Base-by-base conservation (phyloP, 1,140 invertebrate genomes). In the Lithobius niger region DNA sequence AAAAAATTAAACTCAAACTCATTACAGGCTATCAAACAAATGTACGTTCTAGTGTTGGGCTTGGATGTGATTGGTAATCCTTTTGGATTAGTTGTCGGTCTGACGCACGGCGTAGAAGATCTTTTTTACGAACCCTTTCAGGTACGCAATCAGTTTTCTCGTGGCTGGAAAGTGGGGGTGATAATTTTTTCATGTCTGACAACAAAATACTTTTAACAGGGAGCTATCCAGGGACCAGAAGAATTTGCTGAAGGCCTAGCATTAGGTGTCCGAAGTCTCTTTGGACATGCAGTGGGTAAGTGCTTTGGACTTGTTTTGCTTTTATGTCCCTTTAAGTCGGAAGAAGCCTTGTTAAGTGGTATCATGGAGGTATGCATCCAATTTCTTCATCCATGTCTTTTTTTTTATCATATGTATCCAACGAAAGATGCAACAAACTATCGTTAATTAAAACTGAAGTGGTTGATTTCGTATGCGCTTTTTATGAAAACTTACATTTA, bases 51-150 rank as follows among this genome's bases (percentile, higher is more conserved):
- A n/a, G 88, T 99, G 6, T 74, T 99, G 24, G 96, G 96, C 1
- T 72, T 99, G 18, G 96, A 99, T 74, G 94, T 99, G 0, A 83
- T 99, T 60, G 95, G 96, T 26, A 98, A 99, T 79, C 96, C 96
- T 0, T 98, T 96, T 67, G 94, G 94, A 15, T 72, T 99, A 1
- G 86, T 97, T 1, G 71, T 95, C 10, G 96, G 96, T 15, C 76
- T 99, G 1, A 89, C 86, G 60, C 84, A 92, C 72, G 95, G 96
- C 10, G 87, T 98, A 2, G 91, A 95, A 67, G 94, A 97, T 74
- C 76, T 98, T 25, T 99, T 98, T 71, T 98, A 98, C 69, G 95
- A 98, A 72, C 96, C 96, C 2, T 89, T 95, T 71, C 88, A 94
- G 75, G 86, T 87, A 67, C 16, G 43, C 19, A 36, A 10, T 45